Evolutionary conservation across 2,113 vertebrate genomes (phyloP), one percentile per base, ranked within the genome.

Genomic region (Carollia perspicillata): DNA sequence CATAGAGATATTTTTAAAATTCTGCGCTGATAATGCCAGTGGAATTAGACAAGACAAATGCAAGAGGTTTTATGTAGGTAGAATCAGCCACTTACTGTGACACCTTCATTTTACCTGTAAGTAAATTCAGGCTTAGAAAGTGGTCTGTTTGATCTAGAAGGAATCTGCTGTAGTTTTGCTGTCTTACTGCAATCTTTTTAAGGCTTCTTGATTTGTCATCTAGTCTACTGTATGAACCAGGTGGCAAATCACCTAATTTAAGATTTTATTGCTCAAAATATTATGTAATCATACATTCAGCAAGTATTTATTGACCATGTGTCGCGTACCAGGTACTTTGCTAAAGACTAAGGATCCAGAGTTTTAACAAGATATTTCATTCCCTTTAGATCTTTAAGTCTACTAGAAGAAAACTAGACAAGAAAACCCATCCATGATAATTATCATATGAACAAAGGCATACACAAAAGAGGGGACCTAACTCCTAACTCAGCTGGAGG

Each of bases 211-310:
- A 7, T 86, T 94, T 93, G 22, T 83, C 66, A 79, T 71, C 33
- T 16, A 69, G 35, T 92, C 20, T 87, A 49, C 42, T 90, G 3
- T 51, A 79, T 86, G 60, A 92, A 87, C 49, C 58, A 88, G 49
- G 55, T 81, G 72, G 88, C 78, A 93, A 9, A 72, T 90, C 87
- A 89, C 72, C 37, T 89, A 74, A 55, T 77, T 85, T 71, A 84
- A 89, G n/a, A 33, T 66, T 88, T 90, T 79, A 93, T 90, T 85
- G 47, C 47, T 49, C 12, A 42, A 65, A 87, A 77, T 88, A 81
- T 75, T 85, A 80, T 58, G 68, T 44, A 87, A 33, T 23, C 30
- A n/a, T 44, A 71, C 18, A 68, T 37, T 84, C 69, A 93, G n/a
- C 13, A 86, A 93, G 42, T 84, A 58, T 84, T 92, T 92, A 60